Conservation (phyloP, 2,888 invertebrate species). For the Drosophila stalkeri region DNA sequence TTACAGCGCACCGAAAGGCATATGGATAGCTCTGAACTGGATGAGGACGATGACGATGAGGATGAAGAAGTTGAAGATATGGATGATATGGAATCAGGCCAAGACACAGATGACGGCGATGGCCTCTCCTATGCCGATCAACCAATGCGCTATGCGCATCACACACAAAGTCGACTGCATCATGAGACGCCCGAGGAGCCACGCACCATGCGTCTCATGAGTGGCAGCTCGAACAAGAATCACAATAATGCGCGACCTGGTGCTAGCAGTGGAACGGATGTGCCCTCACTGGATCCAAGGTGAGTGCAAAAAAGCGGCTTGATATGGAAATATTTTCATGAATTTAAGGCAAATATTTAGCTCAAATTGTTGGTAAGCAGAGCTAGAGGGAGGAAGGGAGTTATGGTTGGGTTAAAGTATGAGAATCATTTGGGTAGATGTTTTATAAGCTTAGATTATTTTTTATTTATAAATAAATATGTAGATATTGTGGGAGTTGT, state of each 20-base stretch:
- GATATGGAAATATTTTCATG: neutral
- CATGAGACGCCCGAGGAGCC: conserved; percentile 83
- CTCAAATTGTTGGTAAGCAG: neutral
- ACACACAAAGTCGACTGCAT: conserved; percentile 81
- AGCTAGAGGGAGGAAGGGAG: too few relatives aligned
- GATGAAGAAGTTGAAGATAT: conserved; percentile 78
- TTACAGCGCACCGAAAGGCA: conserved; percentile 70
- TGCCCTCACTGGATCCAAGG: conserved; percentile 84
- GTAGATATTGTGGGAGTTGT: too few relatives aligned
- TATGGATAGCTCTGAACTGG: conserved; percentile 74
- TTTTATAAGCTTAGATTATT: neutral
- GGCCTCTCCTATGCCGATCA: conserved; percentile 83
- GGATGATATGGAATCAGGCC: conserved; percentile 77
- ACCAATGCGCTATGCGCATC: conserved; percentile 82
- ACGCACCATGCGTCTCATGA: conserved; percentile 80
- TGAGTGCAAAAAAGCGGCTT: conserved; percentile 63
- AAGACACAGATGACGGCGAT: conserved; percentile 76
- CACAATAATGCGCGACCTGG: conserved; percentile 56
- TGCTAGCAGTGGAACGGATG: conserved; percentile 50
- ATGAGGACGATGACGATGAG: conserved; percentile 75
- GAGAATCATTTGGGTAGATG: neutral
- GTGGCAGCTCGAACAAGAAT: conserved; percentile 68
- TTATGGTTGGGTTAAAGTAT: neutral
- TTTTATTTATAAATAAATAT: neutral
- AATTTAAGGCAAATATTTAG: conserved; percentile 3